phyloP scores from a whole-genome alignment of 2,113 vertebrate genomes.

The Anas platyrhynchos region DNA sequence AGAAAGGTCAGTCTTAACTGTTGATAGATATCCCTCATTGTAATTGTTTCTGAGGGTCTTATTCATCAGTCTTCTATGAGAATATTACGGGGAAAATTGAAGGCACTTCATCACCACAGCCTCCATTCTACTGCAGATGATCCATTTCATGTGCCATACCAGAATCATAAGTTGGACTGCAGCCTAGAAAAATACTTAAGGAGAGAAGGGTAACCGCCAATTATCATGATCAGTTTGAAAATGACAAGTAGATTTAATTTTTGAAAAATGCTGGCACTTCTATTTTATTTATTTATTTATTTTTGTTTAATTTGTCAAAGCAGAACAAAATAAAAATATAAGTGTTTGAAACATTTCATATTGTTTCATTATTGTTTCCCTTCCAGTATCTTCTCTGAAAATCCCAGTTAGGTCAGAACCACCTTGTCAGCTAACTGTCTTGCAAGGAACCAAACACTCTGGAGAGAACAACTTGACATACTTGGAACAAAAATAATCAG shows the following conservation, averaged over 20 bases:
- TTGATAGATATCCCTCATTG: conserved; percentile 31
- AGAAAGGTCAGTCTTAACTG: not conserved
- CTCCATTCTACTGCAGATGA: not conserved
- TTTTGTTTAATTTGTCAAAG: not conserved
- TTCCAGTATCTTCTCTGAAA: not conserved
- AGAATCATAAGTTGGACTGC: not conserved
- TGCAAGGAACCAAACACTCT: not conserved
- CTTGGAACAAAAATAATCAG: not conserved
- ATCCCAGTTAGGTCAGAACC: not conserved
- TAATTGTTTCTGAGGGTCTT: conserved; percentile 39
- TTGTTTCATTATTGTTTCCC: accelerated
- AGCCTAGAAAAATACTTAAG: not conserved
- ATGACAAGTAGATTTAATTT: not conserved
- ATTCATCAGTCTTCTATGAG: conserved; percentile 4
- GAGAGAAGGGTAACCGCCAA: not conserved
- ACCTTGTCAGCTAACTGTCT: not conserved
- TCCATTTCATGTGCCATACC: not conserved
- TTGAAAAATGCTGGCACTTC: accelerated
- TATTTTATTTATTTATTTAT: not conserved
- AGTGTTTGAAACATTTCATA: not conserved
- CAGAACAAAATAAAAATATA: accelerated
- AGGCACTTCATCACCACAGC: conserved; percentile 11
- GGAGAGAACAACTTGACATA: not conserved
- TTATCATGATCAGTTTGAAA: not conserved
- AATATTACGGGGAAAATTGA: not conserved